These are phyloP conservation scores for Dolomedes plantarius DNA, from an alignment of 2,888 invertebrate species.

Conservation along the genomic window DNA sequence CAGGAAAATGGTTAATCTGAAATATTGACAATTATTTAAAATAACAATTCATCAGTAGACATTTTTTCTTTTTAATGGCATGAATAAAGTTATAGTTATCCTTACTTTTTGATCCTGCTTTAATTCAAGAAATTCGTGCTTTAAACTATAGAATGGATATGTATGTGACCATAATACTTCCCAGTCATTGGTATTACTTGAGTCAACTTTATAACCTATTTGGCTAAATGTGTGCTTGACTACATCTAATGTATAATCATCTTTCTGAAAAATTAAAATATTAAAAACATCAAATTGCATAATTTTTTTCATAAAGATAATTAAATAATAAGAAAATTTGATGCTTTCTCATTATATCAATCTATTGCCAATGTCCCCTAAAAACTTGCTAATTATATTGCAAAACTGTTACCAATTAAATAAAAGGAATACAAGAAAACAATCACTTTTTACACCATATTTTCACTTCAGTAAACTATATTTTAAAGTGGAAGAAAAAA, in stretches of 20 bases:
- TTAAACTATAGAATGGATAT: slow-evolving; percentile 85
- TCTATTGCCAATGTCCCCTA: too few relatives aligned
- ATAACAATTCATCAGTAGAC: background rate
- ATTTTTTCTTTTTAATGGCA: background rate
- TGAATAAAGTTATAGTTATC: background rate
- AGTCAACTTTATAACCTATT: background rate
- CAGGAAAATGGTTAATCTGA: slow-evolving; percentile 91
- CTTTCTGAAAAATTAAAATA: background rate
- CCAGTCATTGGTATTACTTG: slow-evolving; percentile 80
- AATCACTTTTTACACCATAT: too few relatives aligned
- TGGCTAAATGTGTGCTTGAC: background rate
- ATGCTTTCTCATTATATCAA: too few relatives aligned
- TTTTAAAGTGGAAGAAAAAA: too few relatives aligned
- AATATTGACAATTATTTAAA: background rate
- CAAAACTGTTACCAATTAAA: too few relatives aligned
- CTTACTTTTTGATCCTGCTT: slow-evolving; percentile 83
- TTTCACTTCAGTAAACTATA: too few relatives aligned
- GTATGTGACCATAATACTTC: slow-evolving; percentile 95
- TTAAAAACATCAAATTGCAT: background rate
- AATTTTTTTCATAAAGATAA: too few relatives aligned
- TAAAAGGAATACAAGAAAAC: too few relatives aligned
- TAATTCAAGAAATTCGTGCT: slow-evolving; percentile 80
- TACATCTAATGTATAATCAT: background rate
- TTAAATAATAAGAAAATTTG: too few relatives aligned
- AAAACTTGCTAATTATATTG: too few relatives aligned